Evolutionary conservation across 2,888 invertebrate species (phyloP), one percentile per base, ranked within the genome.

Genomic region (Andricus curvator): DNA sequence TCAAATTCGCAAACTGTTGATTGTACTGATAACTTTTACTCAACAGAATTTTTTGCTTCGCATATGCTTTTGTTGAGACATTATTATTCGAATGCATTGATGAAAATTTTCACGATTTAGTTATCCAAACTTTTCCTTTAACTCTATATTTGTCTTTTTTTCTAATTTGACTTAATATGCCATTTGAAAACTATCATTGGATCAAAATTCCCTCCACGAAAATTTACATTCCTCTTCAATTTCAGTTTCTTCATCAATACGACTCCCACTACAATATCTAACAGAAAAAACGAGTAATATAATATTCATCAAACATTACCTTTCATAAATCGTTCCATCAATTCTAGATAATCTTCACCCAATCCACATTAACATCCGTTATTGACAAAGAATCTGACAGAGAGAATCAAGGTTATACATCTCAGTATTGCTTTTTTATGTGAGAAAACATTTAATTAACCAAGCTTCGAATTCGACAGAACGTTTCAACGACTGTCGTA

Each of bases 391-490:
- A 85, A 88, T 85, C 85, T 84, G 89, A 88, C 88, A 88, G 37
- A 86, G 87, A 87, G 85, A 86, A 89, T 82, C 84, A 84, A 84
- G 81, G 80, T 80, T 84, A n/a, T n/a, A 86, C 84, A 78, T 66
- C 60, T 80, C 81, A 80, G 79, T 84, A 83, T 83, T 60, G 56
- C 79, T 81, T 80, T 80, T 83, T 81, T 83, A 77, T 90, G 90
- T 91, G 91, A 91, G 91, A 91, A 91, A 91, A 90, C 85, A 85
- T 89, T 90, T 89, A 91, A 92, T 91, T 91, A 91, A 89, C 84
- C 70, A 78, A 77, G 77, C 81, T 84, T 85, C 84, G 86, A 86
- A 88, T 91, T 91, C 90, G 89, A 91, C 89, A 90, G 88, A 87
- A 88, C 84, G 85, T 86, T 83, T 83, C 84, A 88, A 88, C 86